Evolutionary conservation across 2,888 invertebrate species (phyloP).

Genomic region (Cinara cedri): DNA sequence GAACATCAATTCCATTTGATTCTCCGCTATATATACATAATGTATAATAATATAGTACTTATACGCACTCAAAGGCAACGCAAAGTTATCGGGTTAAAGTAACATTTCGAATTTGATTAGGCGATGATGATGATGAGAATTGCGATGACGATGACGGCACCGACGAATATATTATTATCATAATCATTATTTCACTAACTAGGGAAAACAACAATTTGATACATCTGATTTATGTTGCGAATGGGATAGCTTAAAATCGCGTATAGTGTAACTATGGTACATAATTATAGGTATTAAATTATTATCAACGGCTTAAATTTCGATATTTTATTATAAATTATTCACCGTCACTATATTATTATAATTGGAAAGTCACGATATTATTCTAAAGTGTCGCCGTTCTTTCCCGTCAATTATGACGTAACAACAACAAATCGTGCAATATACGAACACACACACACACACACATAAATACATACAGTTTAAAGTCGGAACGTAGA

Average conservation of each 20-base stretch:
- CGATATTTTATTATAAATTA: conserved; percentile 19
- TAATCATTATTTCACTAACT: neutral
- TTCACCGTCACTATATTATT: too few species aligned
- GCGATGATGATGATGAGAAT: neutral
- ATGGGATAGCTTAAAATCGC: conserved; percentile 7
- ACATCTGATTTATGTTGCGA: conserved; percentile 3
- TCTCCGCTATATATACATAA: too few species aligned
- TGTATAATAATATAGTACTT: too few species aligned
- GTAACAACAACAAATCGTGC: neutral
- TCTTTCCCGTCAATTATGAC: neutral
- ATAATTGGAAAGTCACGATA: neutral
- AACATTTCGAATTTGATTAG: conserved; percentile 28
- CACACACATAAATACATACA: neutral
- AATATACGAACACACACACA: neutral
- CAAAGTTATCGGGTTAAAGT: neutral
- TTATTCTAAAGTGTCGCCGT: neutral
- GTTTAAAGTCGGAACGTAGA: too few species aligned
- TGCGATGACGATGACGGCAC: neutral
- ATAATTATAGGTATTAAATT: conserved; percentile 33
- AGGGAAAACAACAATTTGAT: conserved; percentile 16
- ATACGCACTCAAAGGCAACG: neutral
- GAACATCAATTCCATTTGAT: too few species aligned
- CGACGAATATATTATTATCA: neutral
- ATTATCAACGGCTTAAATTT: too few species aligned
- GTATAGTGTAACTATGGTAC: too few species aligned